Base-by-base conservation (phyloP, 2,113 vertebrate species). In the Sinosuthora webbiana region DNA sequence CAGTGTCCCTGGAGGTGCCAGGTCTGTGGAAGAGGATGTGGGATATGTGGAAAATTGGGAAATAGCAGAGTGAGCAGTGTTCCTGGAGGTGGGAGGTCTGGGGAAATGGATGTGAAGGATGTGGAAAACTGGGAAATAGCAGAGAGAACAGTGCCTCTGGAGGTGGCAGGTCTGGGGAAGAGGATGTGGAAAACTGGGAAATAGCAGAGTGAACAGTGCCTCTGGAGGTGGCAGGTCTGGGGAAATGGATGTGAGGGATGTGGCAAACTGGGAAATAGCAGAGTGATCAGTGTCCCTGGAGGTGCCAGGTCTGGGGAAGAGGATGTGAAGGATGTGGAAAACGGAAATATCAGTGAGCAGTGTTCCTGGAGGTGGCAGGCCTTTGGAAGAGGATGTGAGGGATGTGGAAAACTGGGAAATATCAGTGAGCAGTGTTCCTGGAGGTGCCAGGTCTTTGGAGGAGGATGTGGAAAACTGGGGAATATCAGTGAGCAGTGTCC, bases 121-220 rank as follows among this genome's bases (percentile, higher is more conserved):
- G 0, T 13, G 24, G 37, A 0, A 0, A 69, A 8, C 9, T 8
- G 68, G 33, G 23, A 6, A 11, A 11, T 2, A 1, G 0, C n/a
- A 50, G n/a, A n/a, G 55, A 3, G 35, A 41, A 10, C 7, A 3
- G 56, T 0, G 13, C 1, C 37, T 15, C 44, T 56, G 81, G 65
- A 47, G 56, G 2, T 33, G 53, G 5, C 63, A 42, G 57, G 39
- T 5, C 45, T 47, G 10, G 11, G 45, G 45, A 22, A 47, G 21
- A 44, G 18, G 44, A 19, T 44, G 0, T 13, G 24, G 37, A 0
- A 0, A 70, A 8, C 7, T 8, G 68, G 33, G 23, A 6, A 11
- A 11, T 1, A 1, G 0, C 35, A 50, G n/a, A n/a, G n/a, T 3
- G 35, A 49, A 9, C 8, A 4, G 52, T 0, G 13, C 1, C 45